These are phyloP conservation scores for Minunthozetes semirufus DNA, from an alignment of 2,888 invertebrate genomes.

Conservation along the genomic window DNA sequence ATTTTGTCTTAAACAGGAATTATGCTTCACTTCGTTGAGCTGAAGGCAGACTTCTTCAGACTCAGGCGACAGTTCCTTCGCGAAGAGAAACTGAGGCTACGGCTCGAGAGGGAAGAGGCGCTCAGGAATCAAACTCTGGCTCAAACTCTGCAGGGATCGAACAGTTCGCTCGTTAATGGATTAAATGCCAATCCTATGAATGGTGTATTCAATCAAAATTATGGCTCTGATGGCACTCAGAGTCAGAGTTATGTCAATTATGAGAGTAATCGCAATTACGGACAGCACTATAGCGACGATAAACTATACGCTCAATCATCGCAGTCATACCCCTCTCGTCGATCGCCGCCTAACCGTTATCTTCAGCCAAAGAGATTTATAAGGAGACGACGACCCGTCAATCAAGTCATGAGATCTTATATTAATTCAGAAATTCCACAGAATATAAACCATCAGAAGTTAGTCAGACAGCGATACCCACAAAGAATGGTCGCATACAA, in stretches of 20 bases:
- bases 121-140: neutral
- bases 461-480: neutral
- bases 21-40: slow-evolving; percentile 31
- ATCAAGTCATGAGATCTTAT: neutral
- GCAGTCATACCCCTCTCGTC: neutral
- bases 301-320: neutral
- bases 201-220: neutral
- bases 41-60: slow-evolving; percentile 33
- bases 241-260: neutral
- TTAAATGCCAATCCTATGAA: neutral
- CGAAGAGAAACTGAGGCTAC: neutral
- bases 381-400: neutral
- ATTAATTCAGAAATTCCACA: neutral
- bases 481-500: too few species aligned
- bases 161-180: neutral
- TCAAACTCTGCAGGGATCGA: neutral
- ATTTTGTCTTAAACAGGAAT: slow-evolving; percentile 11
- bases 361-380: neutral
- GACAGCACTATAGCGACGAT: neutral
- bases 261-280: neutral
- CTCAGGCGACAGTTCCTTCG: slow-evolving; percentile 25
- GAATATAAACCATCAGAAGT: neutral
- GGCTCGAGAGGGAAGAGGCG: neutral
- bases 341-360: neutral
- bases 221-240: neutral